phyloP scores from a whole-genome alignment of 1,140 invertebrate species.

The Drosophila yakuba region DNA sequence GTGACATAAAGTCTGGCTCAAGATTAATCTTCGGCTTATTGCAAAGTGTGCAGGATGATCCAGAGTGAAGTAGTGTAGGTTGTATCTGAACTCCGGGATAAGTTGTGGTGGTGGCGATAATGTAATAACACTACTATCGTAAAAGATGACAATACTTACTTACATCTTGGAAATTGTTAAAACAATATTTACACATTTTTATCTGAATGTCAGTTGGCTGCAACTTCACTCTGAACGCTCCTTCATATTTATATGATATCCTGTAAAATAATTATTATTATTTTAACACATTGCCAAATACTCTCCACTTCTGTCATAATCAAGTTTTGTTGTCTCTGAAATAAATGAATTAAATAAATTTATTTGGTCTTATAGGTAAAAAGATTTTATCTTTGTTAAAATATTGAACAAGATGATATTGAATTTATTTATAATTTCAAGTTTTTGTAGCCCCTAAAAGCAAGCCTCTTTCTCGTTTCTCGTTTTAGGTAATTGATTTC shows the following conservation, averaged over 20 bases:
- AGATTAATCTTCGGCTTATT: slow-evolving; percentile 46
- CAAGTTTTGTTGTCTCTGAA: no score
- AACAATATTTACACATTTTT: no score
- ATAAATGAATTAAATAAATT: no score
- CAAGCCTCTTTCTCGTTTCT: slow-evolving; percentile 23
- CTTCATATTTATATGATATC: no score
- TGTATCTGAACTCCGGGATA: slow-evolving; percentile 1
- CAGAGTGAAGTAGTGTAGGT: slow-evolving; percentile 9
- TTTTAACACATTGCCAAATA: no score
- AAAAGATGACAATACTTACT: no score
- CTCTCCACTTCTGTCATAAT: no score
- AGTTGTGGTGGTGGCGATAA: not conserved
- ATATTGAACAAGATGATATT: not conserved
- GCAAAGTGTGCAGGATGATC: slow-evolving; percentile 29
- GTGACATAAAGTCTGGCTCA: slow-evolving; percentile 58
- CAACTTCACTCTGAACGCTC: no score
- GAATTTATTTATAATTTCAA: not conserved
- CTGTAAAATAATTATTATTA: no score
- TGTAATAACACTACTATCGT: no score
- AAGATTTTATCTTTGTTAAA: not conserved
- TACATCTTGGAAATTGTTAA: no score
- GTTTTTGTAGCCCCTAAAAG: slow-evolving; percentile 10
- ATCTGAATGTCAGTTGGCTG: no score
- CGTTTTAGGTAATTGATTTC: slow-evolving; percentile 77
- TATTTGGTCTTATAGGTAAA: not conserved